Base-by-base conservation (phyloP, 2,888 invertebrate genomes). In the Ectobius pallidus region DNA sequence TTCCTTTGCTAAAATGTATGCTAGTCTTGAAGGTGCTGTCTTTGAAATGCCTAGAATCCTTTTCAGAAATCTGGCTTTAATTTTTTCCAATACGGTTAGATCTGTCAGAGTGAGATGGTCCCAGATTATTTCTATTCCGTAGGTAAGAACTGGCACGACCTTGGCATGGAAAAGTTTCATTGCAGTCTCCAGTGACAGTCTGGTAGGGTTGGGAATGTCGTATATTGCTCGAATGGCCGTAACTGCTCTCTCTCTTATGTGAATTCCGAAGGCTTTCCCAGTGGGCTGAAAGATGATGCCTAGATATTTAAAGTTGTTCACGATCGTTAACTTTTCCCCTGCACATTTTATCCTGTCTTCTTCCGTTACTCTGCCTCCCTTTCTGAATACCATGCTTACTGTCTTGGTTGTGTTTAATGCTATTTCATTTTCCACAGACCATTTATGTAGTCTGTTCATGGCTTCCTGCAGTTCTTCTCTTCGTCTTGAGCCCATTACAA, bases 381-480 rank as follows among this genome's bases (percentile, higher is more conserved):
- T 39, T 14, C 39, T 39, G 39, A 39, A 39, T 6, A 39, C 39
- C 39, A 39, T 39, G 39, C 14, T 39, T n/a, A n/a, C n/a, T n/a
- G n/a, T n/a, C n/a, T n/a, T n/a, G n/a, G n/a, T n/a, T n/a, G n/a
- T n/a, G n/a, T 39, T 39, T 39, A 39, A 14, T 6, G 6, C 7
- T 6, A 39, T 6, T 14, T 49, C 49, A 49, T 49, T 49, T 49
- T 7, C n/a, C 7, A 14, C 49, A 6, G 49, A 7, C 18, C 49
- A 49, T n/a, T 49, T n/a, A 7, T 49, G 49, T 49, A 49, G 16
- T 18, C 49, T 49, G 49, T 49, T 49, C 49, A 49, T 49, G 49
- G 49, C 49, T 49, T 49, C 49, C 49, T 49, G 49, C 4, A 49
- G 49, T n/a, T 49, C 39, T 39, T 39, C 49, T 49, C 49, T 49